These are phyloP conservation scores for crab-eating macaque (Macaca fascicularis) DNA, from an alignment of 2,113 vertebrate genomes.

Conservation along the genomic window T2T-MFA8v1.1 NC_088390.1:77630001-77630500, in stretches of 20 bases:
- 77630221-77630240: slow-evolving; percentile 15
- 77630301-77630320: neutral
- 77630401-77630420: slow-evolving; percentile 12
- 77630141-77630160: slow-evolving; percentile 69
- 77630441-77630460: slow-evolving; percentile 51
- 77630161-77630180: slow-evolving; percentile 26
- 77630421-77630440: slow-evolving; percentile 27
- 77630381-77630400: neutral
- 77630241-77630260: neutral
- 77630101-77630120: slow-evolving; percentile 62
- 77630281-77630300: neutral
- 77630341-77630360: neutral
- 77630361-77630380: neutral
- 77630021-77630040: neutral
- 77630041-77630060: slow-evolving; percentile 21
- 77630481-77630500: slow-evolving; percentile 66
- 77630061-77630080: slow-evolving; percentile 8
- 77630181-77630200: slow-evolving; percentile 64
- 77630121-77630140: slow-evolving; percentile 41
- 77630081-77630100: slow-evolving; percentile 57
- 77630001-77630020: neutral
- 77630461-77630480: slow-evolving; percentile 58
- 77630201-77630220: slow-evolving; percentile 56
- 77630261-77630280: neutral
- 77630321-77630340: neutral